Evolutionary conservation across 2,797 vertebrate species (phyloP).

Genomic region (Peromyscus aztecus): DNA sequence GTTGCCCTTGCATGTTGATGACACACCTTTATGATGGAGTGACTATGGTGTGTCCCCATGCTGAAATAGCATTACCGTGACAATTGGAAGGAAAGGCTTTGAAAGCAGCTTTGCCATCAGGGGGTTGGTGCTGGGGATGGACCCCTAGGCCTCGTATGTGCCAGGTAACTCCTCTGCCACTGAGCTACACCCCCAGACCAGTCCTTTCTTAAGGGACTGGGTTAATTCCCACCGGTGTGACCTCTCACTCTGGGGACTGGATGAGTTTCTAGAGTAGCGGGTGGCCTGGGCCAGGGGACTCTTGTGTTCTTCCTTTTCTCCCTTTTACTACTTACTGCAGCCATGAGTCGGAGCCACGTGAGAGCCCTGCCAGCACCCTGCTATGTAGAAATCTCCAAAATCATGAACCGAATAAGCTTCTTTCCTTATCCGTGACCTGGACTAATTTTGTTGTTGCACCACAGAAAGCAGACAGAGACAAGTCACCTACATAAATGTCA

Average conservation of each 20-base stretch:
- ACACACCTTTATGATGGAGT: rapidly evolving
- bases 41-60: neutral
- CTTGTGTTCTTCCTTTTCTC: neutral
- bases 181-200: neutral
- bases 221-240: neutral
- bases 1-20: neutral
- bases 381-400: neutral
- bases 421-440: neutral
- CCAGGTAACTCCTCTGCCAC: neutral
- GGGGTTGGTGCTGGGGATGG: neutral
- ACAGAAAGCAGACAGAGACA: neutral
- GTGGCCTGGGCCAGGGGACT: too few relatives aligned
- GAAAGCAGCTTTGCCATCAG: neutral
- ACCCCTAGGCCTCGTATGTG: neutral
- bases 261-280: too few relatives aligned
- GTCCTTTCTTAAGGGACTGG: neutral
- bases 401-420: neutral
- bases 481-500: neutral
- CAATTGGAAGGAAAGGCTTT: neutral
- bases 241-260: neutral
- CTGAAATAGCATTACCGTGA: neutral
- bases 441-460: neutral
- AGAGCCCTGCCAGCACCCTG: neutral
- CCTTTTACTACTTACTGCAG: neutral
- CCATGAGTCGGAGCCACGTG: rapidly evolving